phyloP scores from a whole-genome alignment of 2,113 vertebrate genomes.

The Girardinichthys multiradiatus region DNA sequence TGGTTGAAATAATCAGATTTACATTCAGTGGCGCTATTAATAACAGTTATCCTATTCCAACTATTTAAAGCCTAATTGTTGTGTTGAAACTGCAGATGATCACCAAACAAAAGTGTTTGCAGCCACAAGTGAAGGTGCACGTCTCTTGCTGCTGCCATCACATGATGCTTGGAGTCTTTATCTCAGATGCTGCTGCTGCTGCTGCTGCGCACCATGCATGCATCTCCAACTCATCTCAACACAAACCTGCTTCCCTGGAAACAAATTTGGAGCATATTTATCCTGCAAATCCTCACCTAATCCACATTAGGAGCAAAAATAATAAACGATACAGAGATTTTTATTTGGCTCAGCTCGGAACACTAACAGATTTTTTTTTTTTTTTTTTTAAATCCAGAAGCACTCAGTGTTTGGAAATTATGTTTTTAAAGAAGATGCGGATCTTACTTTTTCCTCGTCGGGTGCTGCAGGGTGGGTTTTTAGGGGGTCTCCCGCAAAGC shows the following conservation, averaged over 20 bases:
- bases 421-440: neutral
- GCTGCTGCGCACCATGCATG: slow-evolving; percentile 13
- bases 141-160: slow-evolving; percentile 39
- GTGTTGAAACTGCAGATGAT: neutral
- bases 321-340: neutral
- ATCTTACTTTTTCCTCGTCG: slow-evolving; percentile 59
- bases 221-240: slow-evolving; percentile 2
- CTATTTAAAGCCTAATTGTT: neutral
- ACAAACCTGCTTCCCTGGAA: neutral
- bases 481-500: slow-evolving; percentile 41
- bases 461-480: slow-evolving; percentile 48
- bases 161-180: slow-evolving; percentile 33
- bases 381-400: neutral
- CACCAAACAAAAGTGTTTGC: slow-evolving; percentile 51
- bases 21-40: neutral
- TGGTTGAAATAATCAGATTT: neutral
- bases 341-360: slow-evolving; percentile 15
- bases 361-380: neutral
- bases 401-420: neutral
- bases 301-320: slow-evolving; percentile 12
- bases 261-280: neutral
- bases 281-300: slow-evolving; percentile 30
- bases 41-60: neutral
- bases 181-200: slow-evolving; percentile 31
- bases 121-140: slow-evolving; percentile 66